Base-by-base conservation (phyloP, 2,888 invertebrate species). In the Yponomeuta sedellus region DNA sequence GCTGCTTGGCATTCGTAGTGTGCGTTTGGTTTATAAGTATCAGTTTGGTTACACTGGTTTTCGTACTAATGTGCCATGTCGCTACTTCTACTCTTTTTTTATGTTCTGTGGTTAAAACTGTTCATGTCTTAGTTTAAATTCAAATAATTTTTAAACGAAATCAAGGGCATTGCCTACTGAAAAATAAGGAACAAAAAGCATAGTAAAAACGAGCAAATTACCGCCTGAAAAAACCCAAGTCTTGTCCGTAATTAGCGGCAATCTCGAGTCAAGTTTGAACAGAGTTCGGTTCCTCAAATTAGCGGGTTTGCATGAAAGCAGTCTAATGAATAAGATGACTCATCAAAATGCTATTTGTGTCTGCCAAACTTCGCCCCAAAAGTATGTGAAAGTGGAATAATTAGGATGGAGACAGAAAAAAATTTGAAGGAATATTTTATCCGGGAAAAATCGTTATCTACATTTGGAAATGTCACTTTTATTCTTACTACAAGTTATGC, bases 291-390 rank as follows among this genome's bases (percentile, higher is more conserved):
- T 28, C 22, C 57, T n/a, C 64, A 64, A 64, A 64, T 64, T 64
- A 64, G 64, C 57, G 64, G 56, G 57, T 25, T 34, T 20, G 64
- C 56, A 57, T 57, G 64, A 64, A 64, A 64, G 64, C 64, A 10
- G 66, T 11, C 64, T 66, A 63, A 64, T 64, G 66, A 66, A 66
- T 64, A 28, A 58, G 63, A 64, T 34, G 40, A 64, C 66, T 66
- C 64, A 66, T 66, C 63, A 58, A 59, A 66, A 66, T 64, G 62
- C 56, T 34, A 62, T 66, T 66, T 66, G 62, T 61, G 56, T 62
- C 61, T 66, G 52, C 40, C 58, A 56, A 66, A 61, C 56, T 66
- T 52, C 44, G 62, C 28, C 44, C 44, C 16, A 58, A 57, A 39
- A 57, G 20, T 22, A 59, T 59, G 20, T 59, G 59, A 12, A 59